phyloP scores from a whole-genome alignment of 2,113 vertebrate species.

The Plecotus auritus region DNA sequence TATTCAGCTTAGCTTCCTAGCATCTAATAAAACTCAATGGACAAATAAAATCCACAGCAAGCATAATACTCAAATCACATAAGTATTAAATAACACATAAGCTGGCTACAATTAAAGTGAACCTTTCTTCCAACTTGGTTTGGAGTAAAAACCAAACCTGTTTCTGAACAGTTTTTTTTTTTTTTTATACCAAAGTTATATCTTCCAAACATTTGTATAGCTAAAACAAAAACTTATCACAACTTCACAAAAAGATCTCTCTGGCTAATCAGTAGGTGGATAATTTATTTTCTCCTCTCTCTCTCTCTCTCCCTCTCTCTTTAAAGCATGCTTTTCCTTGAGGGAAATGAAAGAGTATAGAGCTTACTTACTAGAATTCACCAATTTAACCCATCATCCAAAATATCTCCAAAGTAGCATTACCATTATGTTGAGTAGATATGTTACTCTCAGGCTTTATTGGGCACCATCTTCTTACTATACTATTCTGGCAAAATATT shows the following conservation, averaged over 20 bases:
- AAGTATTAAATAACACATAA: neutral
- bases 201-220: neutral
- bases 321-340: neutral
- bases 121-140: neutral
- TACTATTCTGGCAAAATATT: neutral
- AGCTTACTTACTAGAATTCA: neutral
- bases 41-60: constrained; percentile 15
- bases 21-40: neutral
- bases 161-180: neutral
- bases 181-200: neutral
- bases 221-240: neutral
- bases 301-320: too few relatives aligned
- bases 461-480: neutral
- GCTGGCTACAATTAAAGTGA: neutral
- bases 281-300: neutral
- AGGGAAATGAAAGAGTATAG: neutral
- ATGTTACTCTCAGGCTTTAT: neutral
- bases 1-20: neutral
- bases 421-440: neutral
- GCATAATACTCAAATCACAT: neutral
- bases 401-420: neutral
- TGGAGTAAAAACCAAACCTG: constrained; percentile 6
- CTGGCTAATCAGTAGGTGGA: neutral
- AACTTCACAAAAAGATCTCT: neutral
- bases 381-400: neutral